Evolutionary conservation across 2,113 vertebrate species (phyloP), one percentile per base, ranked within the genome.

Genomic region (Rhea americana): DNA sequence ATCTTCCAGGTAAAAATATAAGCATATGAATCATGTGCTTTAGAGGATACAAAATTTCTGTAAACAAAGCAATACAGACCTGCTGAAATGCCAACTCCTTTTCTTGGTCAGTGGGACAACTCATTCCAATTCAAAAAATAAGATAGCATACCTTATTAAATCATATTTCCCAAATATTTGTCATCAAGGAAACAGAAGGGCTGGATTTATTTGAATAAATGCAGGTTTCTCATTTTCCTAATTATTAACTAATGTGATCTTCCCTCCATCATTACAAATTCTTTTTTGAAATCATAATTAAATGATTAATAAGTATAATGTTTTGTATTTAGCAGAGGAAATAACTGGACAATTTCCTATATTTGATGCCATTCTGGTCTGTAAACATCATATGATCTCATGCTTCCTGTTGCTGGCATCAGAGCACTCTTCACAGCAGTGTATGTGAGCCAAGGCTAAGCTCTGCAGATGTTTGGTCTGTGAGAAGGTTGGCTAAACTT

Each of bases 211-310:
- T 89, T 97, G 77, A 95, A 97, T 95, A 97, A 93, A 95, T 88
- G 62, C 32, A 66, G 30, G 50, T 95, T 96, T 96, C 73, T 95
- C 16, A 91, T 95, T 97, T 97, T 93, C 95, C 85, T 95, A 85
- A 96, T 97, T 96, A 81, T 94, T 96, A 89, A 81, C 21, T 89
- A 96, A 94, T 93, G 91, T 91, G 94, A 41, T 96, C 81, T 15
- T 93, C 47, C 32, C 16, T 95, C 66, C 50, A 93, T 59, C 74
- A 92, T 90, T 87, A 95, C 73, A 95, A 96, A 94, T 90, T 96
- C 5, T 89, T 90, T 95, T 96, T 56, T 96, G 48, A 96, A 94
- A 90, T 96, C 25, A 87, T 95, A 96, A 96, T 97, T 95, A 96
- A 97, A 81, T 95, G 26, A 94, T 68, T 97, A 96, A 96, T 74